phyloP scores from a whole-genome alignment of 2,797 vertebrate species.

The Columba guinea region DNA sequence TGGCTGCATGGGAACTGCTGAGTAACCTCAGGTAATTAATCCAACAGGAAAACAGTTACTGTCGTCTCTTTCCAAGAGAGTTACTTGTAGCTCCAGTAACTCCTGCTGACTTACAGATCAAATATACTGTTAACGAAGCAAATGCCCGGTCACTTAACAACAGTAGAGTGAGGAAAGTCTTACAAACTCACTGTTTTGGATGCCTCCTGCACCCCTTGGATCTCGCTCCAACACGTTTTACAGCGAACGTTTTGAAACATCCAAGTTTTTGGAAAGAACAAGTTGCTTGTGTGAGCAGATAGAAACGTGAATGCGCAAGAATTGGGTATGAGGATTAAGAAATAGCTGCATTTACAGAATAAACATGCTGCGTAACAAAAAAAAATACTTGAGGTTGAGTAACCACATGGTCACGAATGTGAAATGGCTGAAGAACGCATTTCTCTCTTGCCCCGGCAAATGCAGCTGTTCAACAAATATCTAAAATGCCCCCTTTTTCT shows the following conservation, averaged over 20 bases:
- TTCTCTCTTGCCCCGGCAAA: not conserved
- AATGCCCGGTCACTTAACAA: not conserved
- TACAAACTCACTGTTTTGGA: not conserved
- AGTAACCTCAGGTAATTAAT: not conserved
- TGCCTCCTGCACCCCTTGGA: not conserved
- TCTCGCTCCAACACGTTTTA: not conserved
- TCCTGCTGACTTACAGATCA: not conserved
- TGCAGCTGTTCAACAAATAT: not conserved
- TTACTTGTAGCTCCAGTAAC: not conserved
- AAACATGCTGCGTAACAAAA: not conserved
- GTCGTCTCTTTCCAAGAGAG: not conserved
- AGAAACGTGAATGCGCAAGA: not conserved
- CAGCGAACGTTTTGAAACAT: not conserved
- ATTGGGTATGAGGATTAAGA: not conserved
- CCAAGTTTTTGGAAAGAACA: not conserved
- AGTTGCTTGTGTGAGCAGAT: not conserved
- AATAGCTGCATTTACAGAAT: not conserved
- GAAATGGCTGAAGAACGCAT: not conserved
- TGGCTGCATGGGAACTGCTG: not conserved
- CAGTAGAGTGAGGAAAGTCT: not conserved
- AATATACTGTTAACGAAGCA: not conserved
- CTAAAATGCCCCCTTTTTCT: not conserved
- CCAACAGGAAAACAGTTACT: not conserved
- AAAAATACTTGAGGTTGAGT: not conserved
- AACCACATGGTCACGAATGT: not conserved